Base-by-base conservation (phyloP, 1,140 invertebrate genomes). In the Eumaeus atala region DNA sequence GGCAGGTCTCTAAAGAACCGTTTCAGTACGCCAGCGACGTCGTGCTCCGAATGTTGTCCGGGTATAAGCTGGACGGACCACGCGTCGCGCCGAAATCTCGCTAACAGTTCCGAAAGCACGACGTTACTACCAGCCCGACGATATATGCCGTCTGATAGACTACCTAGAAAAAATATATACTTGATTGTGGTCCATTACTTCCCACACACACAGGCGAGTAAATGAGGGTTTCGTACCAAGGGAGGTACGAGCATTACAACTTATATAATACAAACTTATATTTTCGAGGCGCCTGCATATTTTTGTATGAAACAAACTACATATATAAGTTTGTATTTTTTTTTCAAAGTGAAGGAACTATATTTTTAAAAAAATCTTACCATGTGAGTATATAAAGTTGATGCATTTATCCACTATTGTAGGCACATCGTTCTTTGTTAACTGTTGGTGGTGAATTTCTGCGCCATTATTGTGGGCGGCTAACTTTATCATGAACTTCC, bases 351-450 rank as follows among this genome's bases (percentile, higher is more conserved):
- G n/a, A n/a, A n/a, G n/a, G n/a, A n/a, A n/a, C n/a, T n/a, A n/a
- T n/a, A n/a, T n/a, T n/a, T n/a, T n/a, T n/a, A n/a, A n/a, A n/a
- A 28, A 28, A 28, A 10, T 33, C 17, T 57, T 88, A 94, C 94
- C 96, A 76, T 96, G 91, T 11, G 92, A 91, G 64, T 94, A 95
- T 55, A 97, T 92, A 70, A 96, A 96, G 70, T 94, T 95, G 38
- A 97, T 92, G 80, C 95, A 97, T 77, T 96, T 96, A 63, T 97
- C 95, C 1, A 97, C 93, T 53, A 97, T 92, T 11, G 95, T 93
- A 17, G 96, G 96, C 28, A 97, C 91, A 77, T 96, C 91, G 59
- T 96, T 94, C 63, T 92, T 91, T 6, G 95, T 96, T 21, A 97
- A 82, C 74, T 96, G 95, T 75, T 97, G 95, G 63, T 97, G 93